Evolutionary conservation across 2,113 vertebrate genomes (phyloP).

Genomic region (Daboia siamensis): DNA sequence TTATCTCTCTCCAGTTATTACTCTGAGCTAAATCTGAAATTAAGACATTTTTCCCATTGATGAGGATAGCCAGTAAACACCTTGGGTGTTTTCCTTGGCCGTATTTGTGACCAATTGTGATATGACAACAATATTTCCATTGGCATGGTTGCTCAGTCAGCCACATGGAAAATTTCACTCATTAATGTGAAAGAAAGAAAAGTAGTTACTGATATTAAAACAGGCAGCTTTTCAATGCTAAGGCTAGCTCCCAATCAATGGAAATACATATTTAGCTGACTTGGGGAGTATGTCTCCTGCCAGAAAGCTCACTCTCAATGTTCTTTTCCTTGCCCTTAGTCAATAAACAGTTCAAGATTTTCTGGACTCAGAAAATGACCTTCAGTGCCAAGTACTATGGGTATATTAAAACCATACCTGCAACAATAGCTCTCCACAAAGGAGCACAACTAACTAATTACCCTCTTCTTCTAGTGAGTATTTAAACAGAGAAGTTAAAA

Average conservation of each 20-base stretch:
- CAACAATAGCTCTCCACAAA: constrained; percentile 60
- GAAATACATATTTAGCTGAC: constrained; percentile 64
- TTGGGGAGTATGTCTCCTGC: constrained; percentile 56
- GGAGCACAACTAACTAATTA: constrained; percentile 64
- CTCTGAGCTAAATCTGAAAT: not conserved
- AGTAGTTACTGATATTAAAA: constrained; percentile 4
- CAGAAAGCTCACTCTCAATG: constrained; percentile 62
- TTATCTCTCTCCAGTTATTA: not conserved
- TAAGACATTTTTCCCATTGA: not conserved
- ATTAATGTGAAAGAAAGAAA: not conserved
- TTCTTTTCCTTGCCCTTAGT: constrained; percentile 66
- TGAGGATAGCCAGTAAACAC: constrained; percentile 1
- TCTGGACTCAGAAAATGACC: constrained; percentile 64
- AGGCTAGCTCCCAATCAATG: constrained; percentile 52
- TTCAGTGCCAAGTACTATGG: constrained; percentile 63
- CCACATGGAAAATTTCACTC: constrained; percentile 30
- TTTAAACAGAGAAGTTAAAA: constrained; percentile 52
- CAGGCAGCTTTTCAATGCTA: constrained; percentile 39
- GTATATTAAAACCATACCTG: constrained; percentile 74
- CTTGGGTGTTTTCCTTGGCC: constrained; percentile 12
- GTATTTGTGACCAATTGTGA: not conserved
- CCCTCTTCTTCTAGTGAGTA: constrained; percentile 54
- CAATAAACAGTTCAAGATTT: constrained; percentile 73
- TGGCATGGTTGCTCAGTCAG: not conserved
- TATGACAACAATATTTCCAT: constrained; percentile 26